A percentile compares a stretch with the other conserved stretches of the same genome.
phyloP scores from a whole-genome alignment of 2,888 invertebrate genomes.

The Frankliniella intonsa region DNA sequence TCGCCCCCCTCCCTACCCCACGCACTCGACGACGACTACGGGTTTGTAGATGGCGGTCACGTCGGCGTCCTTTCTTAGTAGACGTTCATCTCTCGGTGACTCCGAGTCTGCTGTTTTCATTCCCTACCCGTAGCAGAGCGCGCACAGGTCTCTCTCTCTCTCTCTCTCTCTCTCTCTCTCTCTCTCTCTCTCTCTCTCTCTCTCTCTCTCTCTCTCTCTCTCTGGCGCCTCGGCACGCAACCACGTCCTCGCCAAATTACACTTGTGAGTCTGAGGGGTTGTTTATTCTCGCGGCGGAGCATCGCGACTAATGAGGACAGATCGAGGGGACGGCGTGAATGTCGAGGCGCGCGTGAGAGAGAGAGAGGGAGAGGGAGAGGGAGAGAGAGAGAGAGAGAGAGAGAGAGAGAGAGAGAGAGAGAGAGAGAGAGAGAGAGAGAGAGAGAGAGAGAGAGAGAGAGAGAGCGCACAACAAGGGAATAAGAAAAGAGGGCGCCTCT shows the following conservation, averaged over 20 bases:
- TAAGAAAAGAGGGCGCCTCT: not conserved
- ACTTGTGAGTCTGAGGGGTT: constrained; percentile 11
- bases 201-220: not conserved
- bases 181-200: not conserved
- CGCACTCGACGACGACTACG: too few species aligned
- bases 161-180: not conserved
- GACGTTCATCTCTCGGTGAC: constrained; percentile 24
- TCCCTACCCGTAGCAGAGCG: not conserved
- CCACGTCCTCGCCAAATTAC: constrained; percentile 14
- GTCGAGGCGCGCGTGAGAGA: not conserved
- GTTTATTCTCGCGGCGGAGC: not conserved
- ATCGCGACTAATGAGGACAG: not conserved
- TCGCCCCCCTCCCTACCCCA: too few species aligned
- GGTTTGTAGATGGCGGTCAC: not conserved
- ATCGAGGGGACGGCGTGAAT: too few species aligned
- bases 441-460: not conserved
- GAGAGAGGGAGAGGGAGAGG: not conserved
- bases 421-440: constrained; percentile 18
- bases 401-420: not conserved
- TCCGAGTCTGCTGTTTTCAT: not conserved
- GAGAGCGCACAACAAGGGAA: not conserved
- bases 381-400: not conserved
- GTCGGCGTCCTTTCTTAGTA: constrained; percentile 3
- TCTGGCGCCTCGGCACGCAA: not conserved
- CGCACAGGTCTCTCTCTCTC: not conserved